Percentiles rank a stretch among this genome's conserved stretches.
Conservation (phyloP, 2,113 vertebrate genomes). For the Podilymbus podiceps region DNA sequence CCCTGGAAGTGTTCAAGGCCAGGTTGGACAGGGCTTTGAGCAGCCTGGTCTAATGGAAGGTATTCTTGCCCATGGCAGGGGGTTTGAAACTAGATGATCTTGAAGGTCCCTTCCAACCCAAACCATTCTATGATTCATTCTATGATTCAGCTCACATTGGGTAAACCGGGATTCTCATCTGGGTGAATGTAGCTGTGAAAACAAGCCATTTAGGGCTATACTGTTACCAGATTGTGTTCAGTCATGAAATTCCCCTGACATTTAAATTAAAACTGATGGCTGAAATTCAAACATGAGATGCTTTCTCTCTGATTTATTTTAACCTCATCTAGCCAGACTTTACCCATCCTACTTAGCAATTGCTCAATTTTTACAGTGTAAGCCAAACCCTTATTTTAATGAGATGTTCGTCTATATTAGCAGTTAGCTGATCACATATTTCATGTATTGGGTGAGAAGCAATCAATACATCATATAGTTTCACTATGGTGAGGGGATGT, state of each 20-base stretch:
- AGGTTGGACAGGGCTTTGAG: too few species aligned
- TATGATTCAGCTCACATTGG: not conserved
- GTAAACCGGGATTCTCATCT: not conserved
- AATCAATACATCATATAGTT: not conserved
- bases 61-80: too few species aligned
- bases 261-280: not conserved
- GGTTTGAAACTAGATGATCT: too few species aligned
- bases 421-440: constrained; percentile 1
- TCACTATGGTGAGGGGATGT: not conserved
- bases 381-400: not conserved
- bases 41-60: too few species aligned
- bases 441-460: not conserved
- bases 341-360: not conserved
- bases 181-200: not conserved
- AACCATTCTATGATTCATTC: too few species aligned
- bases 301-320: not conserved
- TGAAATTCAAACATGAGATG: not conserved
- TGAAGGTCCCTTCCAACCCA: too few species aligned
- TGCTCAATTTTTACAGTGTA: not conserved
- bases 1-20: too few species aligned
- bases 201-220: not conserved
- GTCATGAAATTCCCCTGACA: not conserved
- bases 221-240: not conserved
- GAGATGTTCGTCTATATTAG: not conserved
- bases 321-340: not conserved